Evolutionary conservation across 2,113 vertebrate genomes (phyloP), one percentile per base, ranked within the genome.

Genomic region (Pachyramphus minor): DNA sequence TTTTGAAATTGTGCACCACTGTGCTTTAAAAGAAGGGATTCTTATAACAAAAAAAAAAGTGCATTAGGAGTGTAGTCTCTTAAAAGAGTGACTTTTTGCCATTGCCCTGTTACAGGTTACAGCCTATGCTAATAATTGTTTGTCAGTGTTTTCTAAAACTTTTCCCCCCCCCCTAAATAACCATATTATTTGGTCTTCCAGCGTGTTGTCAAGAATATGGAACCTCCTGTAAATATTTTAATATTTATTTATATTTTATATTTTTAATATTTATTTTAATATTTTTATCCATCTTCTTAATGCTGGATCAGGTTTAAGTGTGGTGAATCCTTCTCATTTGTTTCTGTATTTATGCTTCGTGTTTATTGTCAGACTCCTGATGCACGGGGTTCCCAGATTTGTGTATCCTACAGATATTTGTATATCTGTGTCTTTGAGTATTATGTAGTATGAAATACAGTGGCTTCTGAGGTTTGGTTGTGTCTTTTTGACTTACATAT

Each of bases 281-380:
- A 28, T 14, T 30, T n/a, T n/a, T n/a, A n/a, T n/a, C n/a, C 0
- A 0, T 55, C 9, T 0, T 63, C 33, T 68, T 87, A 2, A 0
- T 85, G 0, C 50, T 66, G 15, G 63, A 15, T 73, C 49, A 62
- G 18, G 9, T 49, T 84, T 79, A 73, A 67, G 39, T 44, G 30
- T 23, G 20, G 16, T 27, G 42, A 78, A 81, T 60, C 41, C 21
- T 41, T 87, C 2, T 0, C 30, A 27, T 74, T 50, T 73, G 15
- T 53, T 74, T 81, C 18, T 79, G 31, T 64, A 21, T 84, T 84
- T 68, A 7, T 47, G 35, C 19, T 55, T 83, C 8, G 3, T 60
- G 15, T 53, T 50, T 19, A 8, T 58, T 77, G 11, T 4, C 3
- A n/a, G 55, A 52, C 24, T 80, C 7, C 13, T 58, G 6, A 55